Conservation (phyloP, 2,113 vertebrate genomes). For the Calyptommatus sinebrachiatus region DNA sequence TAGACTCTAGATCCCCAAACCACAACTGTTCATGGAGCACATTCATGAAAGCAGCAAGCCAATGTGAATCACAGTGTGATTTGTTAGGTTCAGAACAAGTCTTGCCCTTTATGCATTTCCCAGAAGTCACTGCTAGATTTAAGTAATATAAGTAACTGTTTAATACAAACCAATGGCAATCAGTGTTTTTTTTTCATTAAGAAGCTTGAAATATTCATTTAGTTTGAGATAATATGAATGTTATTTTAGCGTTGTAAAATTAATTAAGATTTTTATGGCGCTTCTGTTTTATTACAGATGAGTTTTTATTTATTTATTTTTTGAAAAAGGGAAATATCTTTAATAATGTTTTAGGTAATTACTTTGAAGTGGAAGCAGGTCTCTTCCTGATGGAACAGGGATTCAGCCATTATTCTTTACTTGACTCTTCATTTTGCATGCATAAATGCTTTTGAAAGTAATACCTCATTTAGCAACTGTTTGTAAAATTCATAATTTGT, state of each 20-base stretch:
- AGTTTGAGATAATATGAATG: background rate
- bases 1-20: background rate
- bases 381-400: constrained; percentile 25
- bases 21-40: too few relatives aligned
- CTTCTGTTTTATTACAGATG: too few relatives aligned
- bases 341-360: too few relatives aligned
- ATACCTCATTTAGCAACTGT: constrained; percentile 29
- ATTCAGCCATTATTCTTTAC: constrained; percentile 2
- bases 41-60: too few relatives aligned
- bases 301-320: too few relatives aligned
- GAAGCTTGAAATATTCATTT: background rate
- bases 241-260: constrained; percentile 25
- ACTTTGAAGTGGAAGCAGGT: too few relatives aligned
- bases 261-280: background rate
- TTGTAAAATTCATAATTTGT: constrained; percentile 17
- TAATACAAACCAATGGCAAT: background rate
- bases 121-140: too few relatives aligned
- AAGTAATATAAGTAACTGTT: background rate
- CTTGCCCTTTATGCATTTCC: too few relatives aligned
- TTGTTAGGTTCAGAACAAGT: too few relatives aligned
- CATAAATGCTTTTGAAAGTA: constrained; percentile 11
- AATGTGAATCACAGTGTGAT: too few relatives aligned
- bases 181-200: background rate
- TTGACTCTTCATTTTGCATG: constrained; percentile 44
- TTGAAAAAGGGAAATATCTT: too few relatives aligned